These are phyloP conservation scores for Thymallus thymallus DNA, from an alignment of 2,113 vertebrate species.

Conservation along the genomic window DNA sequence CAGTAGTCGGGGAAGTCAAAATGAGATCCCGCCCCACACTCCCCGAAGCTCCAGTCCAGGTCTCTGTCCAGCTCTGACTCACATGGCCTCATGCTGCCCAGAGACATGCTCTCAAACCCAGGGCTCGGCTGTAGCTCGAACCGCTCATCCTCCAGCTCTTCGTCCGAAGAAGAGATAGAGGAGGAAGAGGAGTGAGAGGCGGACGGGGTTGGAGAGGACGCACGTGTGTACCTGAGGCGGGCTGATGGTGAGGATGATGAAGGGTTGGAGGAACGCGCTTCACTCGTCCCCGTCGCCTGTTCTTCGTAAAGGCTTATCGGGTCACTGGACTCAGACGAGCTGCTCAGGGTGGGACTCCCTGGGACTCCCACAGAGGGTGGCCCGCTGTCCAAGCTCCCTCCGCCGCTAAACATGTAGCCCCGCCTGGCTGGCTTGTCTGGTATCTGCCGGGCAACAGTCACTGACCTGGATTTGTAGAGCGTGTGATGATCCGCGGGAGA, in stretches of 20 bases:
- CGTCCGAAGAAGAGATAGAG: slow-evolving; percentile 81
- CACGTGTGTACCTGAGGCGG: slow-evolving; percentile 84
- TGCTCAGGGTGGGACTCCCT: slow-evolving; percentile 86
- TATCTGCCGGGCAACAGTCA: slow-evolving; percentile 74
- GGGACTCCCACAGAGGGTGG: slow-evolving; percentile 87
- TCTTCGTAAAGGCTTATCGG: slow-evolving; percentile 93
- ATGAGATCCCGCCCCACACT: slow-evolving; percentile 93
- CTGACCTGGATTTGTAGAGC: slow-evolving; percentile 86
- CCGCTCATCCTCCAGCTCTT: slow-evolving; percentile 95
- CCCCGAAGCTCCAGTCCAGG: slow-evolving; percentile 91
- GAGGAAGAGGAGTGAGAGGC: slow-evolving; percentile 80
- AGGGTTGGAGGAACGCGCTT: slow-evolving; percentile 5
- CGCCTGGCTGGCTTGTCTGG: slow-evolving; percentile 86
- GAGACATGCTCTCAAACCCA: slow-evolving; percentile 90
- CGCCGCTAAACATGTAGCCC: slow-evolving; percentile 79
- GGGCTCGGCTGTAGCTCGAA: slow-evolving; percentile 89
- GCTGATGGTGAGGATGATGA: slow-evolving; percentile 53
- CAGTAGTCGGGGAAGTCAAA: slow-evolving; percentile 99
- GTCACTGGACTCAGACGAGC: slow-evolving; percentile 87
- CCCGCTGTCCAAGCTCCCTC: slow-evolving; percentile 73
- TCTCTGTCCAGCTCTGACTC: slow-evolving; percentile 91
- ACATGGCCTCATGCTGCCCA: slow-evolving; percentile 89
- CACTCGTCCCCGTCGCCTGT: slow-evolving; percentile 74
- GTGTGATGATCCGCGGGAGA: slow-evolving; percentile 83
- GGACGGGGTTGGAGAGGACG: slow-evolving; percentile 87